phyloP scores from a whole-genome alignment of 2,888 invertebrate genomes.

The Sminthurides aquaticus region DNA sequence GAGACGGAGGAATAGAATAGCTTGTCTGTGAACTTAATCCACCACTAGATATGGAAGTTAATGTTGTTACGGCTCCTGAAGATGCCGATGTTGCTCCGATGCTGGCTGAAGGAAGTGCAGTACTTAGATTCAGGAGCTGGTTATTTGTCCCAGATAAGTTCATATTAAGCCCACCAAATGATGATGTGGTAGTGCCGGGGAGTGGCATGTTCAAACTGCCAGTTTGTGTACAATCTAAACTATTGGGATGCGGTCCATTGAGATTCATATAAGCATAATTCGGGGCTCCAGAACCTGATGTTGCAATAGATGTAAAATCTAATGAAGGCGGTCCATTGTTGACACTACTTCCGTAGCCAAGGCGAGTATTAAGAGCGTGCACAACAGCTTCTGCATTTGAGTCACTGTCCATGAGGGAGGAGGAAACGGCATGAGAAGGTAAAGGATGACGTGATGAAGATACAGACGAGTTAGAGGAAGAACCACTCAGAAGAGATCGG shows the following conservation, averaged over 20 bases:
- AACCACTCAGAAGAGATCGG: constrained; percentile 38
- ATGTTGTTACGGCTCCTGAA: constrained; percentile 15
- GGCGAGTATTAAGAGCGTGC: constrained; percentile 34
- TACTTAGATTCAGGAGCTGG: constrained; percentile 26
- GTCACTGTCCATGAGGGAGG: constrained; percentile 35
- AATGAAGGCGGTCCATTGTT: constrained; percentile 44
- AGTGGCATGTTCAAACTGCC: constrained; percentile 49
- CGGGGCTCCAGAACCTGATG: constrained; percentile 49
- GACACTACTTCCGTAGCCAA: constrained; percentile 29
- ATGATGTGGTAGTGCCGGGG: constrained; percentile 19
- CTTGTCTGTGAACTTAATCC: constrained; percentile 16
- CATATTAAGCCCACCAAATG: constrained; percentile 30
- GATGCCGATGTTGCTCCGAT: constrained; percentile 29
- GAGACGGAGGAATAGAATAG: constrained; percentile 39
- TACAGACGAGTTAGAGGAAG: constrained; percentile 25
- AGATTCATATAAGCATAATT: constrained; percentile 47
- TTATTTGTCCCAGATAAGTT: constrained; percentile 35
- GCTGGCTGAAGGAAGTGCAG: constrained; percentile 28
- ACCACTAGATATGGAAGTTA: constrained; percentile 14
- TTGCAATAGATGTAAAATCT: constrained; percentile 49
- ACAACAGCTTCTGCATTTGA: constrained; percentile 32
- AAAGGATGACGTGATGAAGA: constrained; percentile 33
- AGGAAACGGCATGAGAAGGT: constrained; percentile 37
- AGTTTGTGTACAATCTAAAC: constrained; percentile 47
- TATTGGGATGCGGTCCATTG: constrained; percentile 42